phyloP scores from a whole-genome alignment of 2,888 invertebrate genomes.

The Scaeva pyrastri region DNA sequence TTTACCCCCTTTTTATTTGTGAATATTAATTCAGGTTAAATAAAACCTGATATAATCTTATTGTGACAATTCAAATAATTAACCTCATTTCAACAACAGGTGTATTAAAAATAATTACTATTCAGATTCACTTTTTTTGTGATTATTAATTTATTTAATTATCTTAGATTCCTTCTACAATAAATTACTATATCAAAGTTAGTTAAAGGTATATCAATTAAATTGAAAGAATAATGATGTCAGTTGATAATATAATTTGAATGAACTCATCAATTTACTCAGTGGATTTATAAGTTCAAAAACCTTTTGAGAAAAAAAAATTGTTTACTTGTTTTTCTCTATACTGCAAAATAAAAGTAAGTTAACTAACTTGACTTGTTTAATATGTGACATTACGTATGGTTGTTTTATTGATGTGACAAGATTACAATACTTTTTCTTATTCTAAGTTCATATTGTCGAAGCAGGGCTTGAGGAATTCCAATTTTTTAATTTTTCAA shows the following conservation, averaged over 20 bases:
- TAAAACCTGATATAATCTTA: neutral
- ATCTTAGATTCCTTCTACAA: neutral
- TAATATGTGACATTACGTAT: neutral
- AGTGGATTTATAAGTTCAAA: neutral
- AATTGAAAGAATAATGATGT: neutral
- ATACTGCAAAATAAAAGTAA: neutral
- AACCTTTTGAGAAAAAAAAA: neutral
- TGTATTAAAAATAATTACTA: too few relatives aligned
- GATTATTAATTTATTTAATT: slow-evolving; percentile 1
- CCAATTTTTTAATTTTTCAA: too few relatives aligned
- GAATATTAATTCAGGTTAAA: neutral
- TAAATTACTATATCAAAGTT: neutral
- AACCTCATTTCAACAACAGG: neutral
- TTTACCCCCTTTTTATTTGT: neutral
- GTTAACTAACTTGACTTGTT: neutral
- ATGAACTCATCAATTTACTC: neutral
- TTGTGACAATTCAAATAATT: neutral
- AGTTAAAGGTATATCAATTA: neutral
- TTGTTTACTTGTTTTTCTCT: neutral
- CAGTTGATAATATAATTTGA: neutral
- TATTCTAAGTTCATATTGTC: too few relatives aligned
- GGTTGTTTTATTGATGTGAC: too few relatives aligned
- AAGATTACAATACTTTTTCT: too few relatives aligned
- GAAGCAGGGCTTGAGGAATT: too few relatives aligned
- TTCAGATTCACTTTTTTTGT: too few relatives aligned